Base-by-base conservation (phyloP, 2,888 invertebrate species). In the Athalia rosae region DNA sequence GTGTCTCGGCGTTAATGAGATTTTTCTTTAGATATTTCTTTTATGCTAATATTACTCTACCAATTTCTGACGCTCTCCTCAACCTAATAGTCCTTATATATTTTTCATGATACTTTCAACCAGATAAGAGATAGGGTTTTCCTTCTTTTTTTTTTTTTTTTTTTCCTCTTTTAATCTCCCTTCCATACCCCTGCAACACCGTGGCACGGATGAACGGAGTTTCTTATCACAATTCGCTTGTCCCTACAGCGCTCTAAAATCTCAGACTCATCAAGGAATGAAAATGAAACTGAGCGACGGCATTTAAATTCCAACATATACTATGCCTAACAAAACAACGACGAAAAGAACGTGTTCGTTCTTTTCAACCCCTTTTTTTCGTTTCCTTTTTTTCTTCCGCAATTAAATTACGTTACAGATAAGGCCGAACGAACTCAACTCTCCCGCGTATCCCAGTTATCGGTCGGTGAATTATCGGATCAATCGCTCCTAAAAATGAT, bases 1-100 rank as follows among this genome's bases (percentile, higher is more conserved):
- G 73, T 73, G 73, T 73, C 61, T 61, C 8, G 62, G 61, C 74
- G 74, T 74, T 74, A 74, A 74, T 74, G 74, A 74, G 74, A 74
- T 74, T 62, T 28, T 59, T 61, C 61, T 43, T 13, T 47, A 62
- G 74, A 74, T 74, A 74, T 74, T 61, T 74, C 48, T 74, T 74
- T 74, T 74, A 74, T 74, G 74, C 74, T 74, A 74, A 74, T 74
- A 74, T 74, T 74, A 74, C 61, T 45, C 47, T 41, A 50, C 74
- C 61, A 74, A 74, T 74, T 74, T 48, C 74, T 74, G 61, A 74
- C 48, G 74, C 62, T 74, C 48, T 62, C 43, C 74, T 59, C 61
- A 74, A 61, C 28, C 74, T 58, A 28, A 28, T 28, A 45, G 71
- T 58, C 47, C 59, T 15, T 56, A 45, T 61, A 28, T 41, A 41